Evolutionary conservation across 2,113 vertebrate species (phyloP).

Genomic region (Ancistrus triradiatus): DNA sequence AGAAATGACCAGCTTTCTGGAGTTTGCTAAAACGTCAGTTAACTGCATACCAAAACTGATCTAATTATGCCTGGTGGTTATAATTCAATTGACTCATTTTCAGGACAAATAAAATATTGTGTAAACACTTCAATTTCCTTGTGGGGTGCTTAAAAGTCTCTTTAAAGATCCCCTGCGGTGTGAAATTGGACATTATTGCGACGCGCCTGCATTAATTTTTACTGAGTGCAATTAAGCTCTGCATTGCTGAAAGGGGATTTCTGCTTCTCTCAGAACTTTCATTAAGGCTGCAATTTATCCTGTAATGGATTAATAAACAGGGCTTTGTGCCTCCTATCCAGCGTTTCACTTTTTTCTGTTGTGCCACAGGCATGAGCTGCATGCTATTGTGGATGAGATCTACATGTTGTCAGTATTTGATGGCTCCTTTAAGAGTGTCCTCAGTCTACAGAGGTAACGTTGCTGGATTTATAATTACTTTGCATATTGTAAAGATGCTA

Average conservation of each 20-base stretch:
- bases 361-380: constrained; percentile 77
- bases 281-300: constrained; percentile 19
- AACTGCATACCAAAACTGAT: constrained; percentile 19
- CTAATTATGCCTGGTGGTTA: neutral
- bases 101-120: neutral
- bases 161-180: constrained; percentile 12
- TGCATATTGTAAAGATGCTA: too few relatives aligned
- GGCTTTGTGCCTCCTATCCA: neutral
- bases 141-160: neutral
- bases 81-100: neutral
- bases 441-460: constrained; percentile 81
- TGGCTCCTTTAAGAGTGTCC: constrained; percentile 79
- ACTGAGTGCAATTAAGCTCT: constrained; percentile 20
- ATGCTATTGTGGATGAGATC: constrained; percentile 89
- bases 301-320: constrained; percentile 3
- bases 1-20: constrained; percentile 83
- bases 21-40: constrained; percentile 89
- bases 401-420: constrained; percentile 96
- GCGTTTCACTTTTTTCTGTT: constrained; percentile 10
- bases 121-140: constrained; percentile 5
- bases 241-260: constrained; percentile 23
- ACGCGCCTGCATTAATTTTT: constrained; percentile 9
- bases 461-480: neutral
- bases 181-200: constrained; percentile 13
- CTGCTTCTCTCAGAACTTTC: constrained; percentile 1